Evolutionary conservation across 2,888 invertebrate genomes (phyloP).

Genomic region (Andrena praecox): DNA sequence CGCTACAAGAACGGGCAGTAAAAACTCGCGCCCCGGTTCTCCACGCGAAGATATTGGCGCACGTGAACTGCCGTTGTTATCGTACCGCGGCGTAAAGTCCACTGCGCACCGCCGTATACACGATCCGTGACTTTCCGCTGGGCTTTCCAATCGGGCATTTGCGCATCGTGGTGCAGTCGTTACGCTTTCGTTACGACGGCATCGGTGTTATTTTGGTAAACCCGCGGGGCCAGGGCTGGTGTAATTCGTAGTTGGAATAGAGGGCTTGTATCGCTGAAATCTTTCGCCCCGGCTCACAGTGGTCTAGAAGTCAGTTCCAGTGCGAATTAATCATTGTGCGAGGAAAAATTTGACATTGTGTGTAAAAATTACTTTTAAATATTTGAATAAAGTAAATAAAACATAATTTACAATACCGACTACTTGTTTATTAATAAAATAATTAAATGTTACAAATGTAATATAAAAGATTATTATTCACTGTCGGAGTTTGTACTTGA

Average conservation of each 20-base stretch:
- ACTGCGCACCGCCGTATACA: conserved; percentile 12
- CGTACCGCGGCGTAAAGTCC: conserved; percentile 41
- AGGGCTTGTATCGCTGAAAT: too few relatives aligned
- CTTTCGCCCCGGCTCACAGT: too few relatives aligned
- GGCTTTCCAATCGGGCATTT: not conserved
- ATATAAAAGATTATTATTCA: too few relatives aligned
- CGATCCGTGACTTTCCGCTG: not conserved
- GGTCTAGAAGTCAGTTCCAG: too few relatives aligned
- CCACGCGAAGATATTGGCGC: conserved; percentile 54
- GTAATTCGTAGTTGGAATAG: not conserved
- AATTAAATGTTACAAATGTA: too few relatives aligned
- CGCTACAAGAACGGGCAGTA: conserved; percentile 33
- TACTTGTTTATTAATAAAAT: too few relatives aligned
- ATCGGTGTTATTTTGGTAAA: not conserved
- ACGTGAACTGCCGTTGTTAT: conserved; percentile 40
- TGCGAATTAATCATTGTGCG: too few relatives aligned
- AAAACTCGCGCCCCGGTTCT: conserved; percentile 35
- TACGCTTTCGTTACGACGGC: not conserved
- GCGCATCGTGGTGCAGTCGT: not conserved
- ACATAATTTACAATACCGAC: too few relatives aligned
- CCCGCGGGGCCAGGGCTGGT: not conserved
- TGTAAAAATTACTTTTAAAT: too few relatives aligned
- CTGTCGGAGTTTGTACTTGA: too few relatives aligned
- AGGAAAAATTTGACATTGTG: too few relatives aligned
- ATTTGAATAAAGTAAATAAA: too few relatives aligned